Evolutionary conservation across 2,113 vertebrate species (phyloP), one percentile per base, ranked within the genome.

Genomic region (Channa maculata): DNA sequence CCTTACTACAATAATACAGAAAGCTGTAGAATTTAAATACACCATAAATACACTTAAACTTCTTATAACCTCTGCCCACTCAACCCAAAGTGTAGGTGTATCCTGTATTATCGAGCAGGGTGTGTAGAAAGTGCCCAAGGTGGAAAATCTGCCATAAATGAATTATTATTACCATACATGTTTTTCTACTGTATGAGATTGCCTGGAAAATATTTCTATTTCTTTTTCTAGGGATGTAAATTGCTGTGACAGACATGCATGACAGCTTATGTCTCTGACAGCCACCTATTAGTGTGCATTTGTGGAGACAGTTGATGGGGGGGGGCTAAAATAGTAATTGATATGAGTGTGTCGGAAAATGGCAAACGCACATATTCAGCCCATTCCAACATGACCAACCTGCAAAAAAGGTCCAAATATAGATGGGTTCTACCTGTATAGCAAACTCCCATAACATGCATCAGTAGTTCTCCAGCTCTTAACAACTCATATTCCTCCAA

Each of bases 61-160:
- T 24, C 24, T 24, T 24, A 1, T 24, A 24, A 24, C 24, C 24
- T 24, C 24, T 24, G 24, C 24, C 24, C 24, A 24, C 24, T 24
- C 1, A 37, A n/a, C 44, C 60, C 10, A 64, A 72, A 72, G 46
- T 57, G 33, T 71, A 69, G 13, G 41, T 46, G 65, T 49, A 44
- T 66, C n/a, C 55, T 53, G 4, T 72, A 13, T n/a, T 44, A 59
- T 49, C 24, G 63, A 73, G 44, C 59, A n/a, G 37, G 0, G 8
- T 37, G 9, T 63, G 53, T 78, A 66, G 39, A 80, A 61, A 88
- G 86, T 89, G 86, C 84, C 86, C 88, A 14, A 24, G 58, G 83
- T 75, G 79, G 87, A 86, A 74, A 82, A 49, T 77, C 63, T 85
- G 90, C 84, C 86, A 90, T 85, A 63, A 75, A 51, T 60, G 11